Percentiles rank a stretch among this genome's conserved stretches.
Evolutionary conservation across 1,140 invertebrate species (phyloP).

Genomic region (Ostrea denselamellosa): DNA sequence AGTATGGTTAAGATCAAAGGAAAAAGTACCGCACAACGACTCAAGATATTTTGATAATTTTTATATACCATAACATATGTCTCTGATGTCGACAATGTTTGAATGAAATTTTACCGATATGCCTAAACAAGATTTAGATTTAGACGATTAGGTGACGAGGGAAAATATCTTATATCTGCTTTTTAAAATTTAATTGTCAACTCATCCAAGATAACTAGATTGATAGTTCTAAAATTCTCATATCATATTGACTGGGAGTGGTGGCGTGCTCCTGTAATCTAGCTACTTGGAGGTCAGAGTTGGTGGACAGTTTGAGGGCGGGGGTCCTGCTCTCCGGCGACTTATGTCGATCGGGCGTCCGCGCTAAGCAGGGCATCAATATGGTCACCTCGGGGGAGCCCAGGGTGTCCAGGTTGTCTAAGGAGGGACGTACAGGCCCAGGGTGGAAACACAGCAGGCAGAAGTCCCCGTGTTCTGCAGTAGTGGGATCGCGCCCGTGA

Average conservation of each 20-base stretch:
- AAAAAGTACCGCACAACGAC: too few relatives aligned
- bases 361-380: constrained; percentile 91
- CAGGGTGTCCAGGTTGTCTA: constrained; percentile 88
- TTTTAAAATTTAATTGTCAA: too few relatives aligned
- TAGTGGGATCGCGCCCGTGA: constrained; percentile 98
- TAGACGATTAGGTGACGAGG: too few relatives aligned
- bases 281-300: constrained; percentile 57
- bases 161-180: too few relatives aligned
- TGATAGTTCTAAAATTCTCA: too few relatives aligned
- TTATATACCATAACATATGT: too few relatives aligned
- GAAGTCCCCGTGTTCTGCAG: constrained; percentile 96
- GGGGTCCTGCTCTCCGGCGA: constrained; percentile 80
- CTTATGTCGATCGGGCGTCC: constrained; percentile 82
- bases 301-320: constrained; percentile 91
- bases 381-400: constrained; percentile 90
- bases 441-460: constrained; percentile 97
- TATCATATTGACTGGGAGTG: constrained; percentile 49
- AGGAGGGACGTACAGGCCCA: constrained; percentile 97
- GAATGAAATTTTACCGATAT: too few relatives aligned
- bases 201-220: too few relatives aligned
- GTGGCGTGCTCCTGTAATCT: constrained; percentile 62
- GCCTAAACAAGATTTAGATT: too few relatives aligned
- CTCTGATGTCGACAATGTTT: too few relatives aligned
- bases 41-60: too few relatives aligned
- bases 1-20: too few relatives aligned